Evolutionary conservation across 2,888 invertebrate species (phyloP), one percentile per base, ranked within the genome.

Genomic region (Melipona bicolor): DNA sequence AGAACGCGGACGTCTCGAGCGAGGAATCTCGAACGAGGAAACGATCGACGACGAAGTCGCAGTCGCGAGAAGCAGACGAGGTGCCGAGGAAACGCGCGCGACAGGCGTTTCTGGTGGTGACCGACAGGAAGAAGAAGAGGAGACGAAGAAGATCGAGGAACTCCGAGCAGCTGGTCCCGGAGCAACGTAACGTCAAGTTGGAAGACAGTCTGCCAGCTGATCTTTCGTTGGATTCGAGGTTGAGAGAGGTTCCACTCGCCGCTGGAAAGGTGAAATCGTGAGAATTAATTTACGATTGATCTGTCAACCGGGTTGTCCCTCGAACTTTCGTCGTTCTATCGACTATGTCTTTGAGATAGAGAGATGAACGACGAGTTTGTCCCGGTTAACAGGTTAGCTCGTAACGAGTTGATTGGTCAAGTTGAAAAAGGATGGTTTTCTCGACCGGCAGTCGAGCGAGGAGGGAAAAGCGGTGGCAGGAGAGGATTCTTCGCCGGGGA

Each of bases 61-160:
- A 50, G 9, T 21, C 15, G 52, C 54, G 36, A 15, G 4, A 6
- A 43, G n/a, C 4, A 21, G 5, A 27, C 21, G 15, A 27, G 36
- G 9, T 21, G 3, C 17, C 49, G 13, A 89, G 83, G 52, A 90
- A 90, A 69, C 87, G 87, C 13, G 77, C 77, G 1, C 75, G 27
- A 17, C 83, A 86, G 50, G 77, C 85, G 61, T 86, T 85, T 0
- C 36, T 91, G 59, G 86, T 88, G 59, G 83, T 70, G 49, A 88
- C 36, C 17, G 86, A 88, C 13, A 61, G 73, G 9, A 87, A 79
- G 24, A 79, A 59, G 27, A 83, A 70, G 24, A 79, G 81, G 21
- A 79, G 80, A 24, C 65, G 65, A 24, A 72, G 72, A n/a, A 80
- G 81, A 24, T 76, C 67, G 0, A 54, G 43, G 32, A 71, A 24